These are phyloP conservation scores for Petaurus breviceps DNA, from an alignment of 2,113 vertebrate genomes.

Conservation along the genomic window DNA sequence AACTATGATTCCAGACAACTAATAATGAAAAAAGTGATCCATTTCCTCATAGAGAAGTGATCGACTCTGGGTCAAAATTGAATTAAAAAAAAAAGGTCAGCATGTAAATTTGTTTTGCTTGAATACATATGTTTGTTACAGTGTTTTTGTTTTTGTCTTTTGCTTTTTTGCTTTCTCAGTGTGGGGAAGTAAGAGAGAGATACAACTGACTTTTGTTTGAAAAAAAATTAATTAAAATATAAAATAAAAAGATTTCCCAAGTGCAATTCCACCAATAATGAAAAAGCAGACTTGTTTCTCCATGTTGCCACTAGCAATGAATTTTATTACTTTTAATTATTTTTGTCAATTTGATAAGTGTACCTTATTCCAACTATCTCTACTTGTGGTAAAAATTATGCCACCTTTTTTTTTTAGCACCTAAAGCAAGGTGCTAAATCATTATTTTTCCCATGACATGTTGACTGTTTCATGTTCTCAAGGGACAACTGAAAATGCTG, in stretches of 20 bases:
- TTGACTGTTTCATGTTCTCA: background rate
- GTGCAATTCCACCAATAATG: background rate
- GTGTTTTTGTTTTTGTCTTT: too few species aligned
- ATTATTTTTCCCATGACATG: background rate
- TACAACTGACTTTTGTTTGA: background rate
- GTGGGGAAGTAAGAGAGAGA: background rate
- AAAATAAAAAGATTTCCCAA: background rate
- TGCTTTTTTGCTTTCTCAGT: background rate
- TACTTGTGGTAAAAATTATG: background rate
- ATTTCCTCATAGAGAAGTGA: background rate
- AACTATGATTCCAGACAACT: background rate
- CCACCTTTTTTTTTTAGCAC: background rate
- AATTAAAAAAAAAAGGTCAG: background rate
- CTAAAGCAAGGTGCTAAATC: background rate
- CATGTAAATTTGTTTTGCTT: background rate
- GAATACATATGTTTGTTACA: background rate
- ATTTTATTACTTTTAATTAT: background rate
- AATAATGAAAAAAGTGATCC: background rate
- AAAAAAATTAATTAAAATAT: background rate
- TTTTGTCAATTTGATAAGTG: background rate
- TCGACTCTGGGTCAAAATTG: background rate
- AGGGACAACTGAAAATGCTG: conserved; percentile 14
- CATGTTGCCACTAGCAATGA: background rate
- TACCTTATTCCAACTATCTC: background rate
- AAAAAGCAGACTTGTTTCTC: background rate